Evolutionary conservation across 2,888 invertebrate genomes (phyloP), one percentile per base, ranked within the genome.

Genomic region (Polia nebulosa): DNA sequence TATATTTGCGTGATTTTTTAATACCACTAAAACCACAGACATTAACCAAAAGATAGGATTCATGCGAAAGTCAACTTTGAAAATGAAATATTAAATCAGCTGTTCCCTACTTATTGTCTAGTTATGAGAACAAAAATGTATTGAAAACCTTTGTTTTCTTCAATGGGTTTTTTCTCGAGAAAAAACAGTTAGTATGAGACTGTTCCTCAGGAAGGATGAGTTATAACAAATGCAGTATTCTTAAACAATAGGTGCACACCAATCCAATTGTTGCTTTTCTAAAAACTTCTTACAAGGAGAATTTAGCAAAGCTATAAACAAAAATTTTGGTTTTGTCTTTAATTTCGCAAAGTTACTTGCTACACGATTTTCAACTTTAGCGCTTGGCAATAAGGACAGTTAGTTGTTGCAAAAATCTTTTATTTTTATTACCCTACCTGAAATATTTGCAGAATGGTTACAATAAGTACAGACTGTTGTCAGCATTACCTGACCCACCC

Each of bases 361-460:
- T 39, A 62, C 51, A 41, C 39, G 41, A 82, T 51, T 55, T 44
- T 67, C 15, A 67, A 67, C 82, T 55, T 56, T 65, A 70, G 1
- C 0, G 0, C 52, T 32, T 17, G 0, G 20, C 0, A 27, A 52
- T 53, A 63, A 66, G 9, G 27, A 17, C 15, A 41, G 4, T 29
- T 17, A 22, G 2, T 20, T 39, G 29, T 65, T 13, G 41, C 36
- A 66, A 56, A 29, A 25, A 22, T 13, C 4, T 2, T 51, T 22
- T 25, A 27, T 47, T 81, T 81, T 79, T 59, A 81, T 44, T 9
- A 20, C 11, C 15, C 11, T 81, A 81, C 79, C 79, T 81, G 74
- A 67, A 79, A 44, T 64, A 52, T 41, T 67, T 59, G 34, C 17
- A 60, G 44, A 71, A 72, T 29, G 25, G 29, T 45, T 22, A 66